phyloP scores from a whole-genome alignment of 2,797 vertebrate species.

The Choloepus didactylus region DNA sequence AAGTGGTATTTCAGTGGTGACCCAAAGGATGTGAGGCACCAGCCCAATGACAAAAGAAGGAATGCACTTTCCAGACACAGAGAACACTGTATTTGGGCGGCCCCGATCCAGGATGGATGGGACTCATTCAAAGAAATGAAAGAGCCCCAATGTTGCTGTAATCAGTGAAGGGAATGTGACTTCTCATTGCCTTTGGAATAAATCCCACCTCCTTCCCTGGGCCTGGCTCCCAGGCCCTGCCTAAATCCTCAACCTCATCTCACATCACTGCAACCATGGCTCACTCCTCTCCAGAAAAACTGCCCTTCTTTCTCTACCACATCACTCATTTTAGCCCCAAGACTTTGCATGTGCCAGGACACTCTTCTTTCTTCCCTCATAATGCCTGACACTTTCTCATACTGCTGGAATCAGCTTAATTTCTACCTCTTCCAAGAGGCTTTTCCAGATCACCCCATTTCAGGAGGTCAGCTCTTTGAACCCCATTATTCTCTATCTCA shows the following conservation, averaged over 20 bases:
- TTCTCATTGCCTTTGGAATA: neutral
- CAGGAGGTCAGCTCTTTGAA: neutral
- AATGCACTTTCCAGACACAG: neutral
- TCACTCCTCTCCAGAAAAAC: neutral
- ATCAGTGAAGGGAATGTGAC: neutral
- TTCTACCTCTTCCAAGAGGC: neutral
- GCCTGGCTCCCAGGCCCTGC: neutral
- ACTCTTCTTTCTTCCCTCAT: neutral
- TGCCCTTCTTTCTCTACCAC: neutral
- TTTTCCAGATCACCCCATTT: neutral
- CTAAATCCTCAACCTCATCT: neutral
- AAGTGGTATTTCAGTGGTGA: neutral
- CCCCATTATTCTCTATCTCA: neutral
- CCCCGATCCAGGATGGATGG: too few species aligned
- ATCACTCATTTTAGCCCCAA: neutral
- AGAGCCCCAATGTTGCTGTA: neutral
- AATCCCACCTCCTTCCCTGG: neutral
- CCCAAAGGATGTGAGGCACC: neutral
- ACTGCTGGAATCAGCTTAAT: neutral
- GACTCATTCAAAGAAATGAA: neutral
- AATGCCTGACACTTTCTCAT: neutral
- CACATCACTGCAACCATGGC: neutral
- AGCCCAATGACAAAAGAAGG: neutral
- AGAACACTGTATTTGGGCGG: neutral
- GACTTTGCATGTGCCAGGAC: neutral